phyloP scores from a whole-genome alignment of 2,888 invertebrate species.

The Noctua janthina region DNA sequence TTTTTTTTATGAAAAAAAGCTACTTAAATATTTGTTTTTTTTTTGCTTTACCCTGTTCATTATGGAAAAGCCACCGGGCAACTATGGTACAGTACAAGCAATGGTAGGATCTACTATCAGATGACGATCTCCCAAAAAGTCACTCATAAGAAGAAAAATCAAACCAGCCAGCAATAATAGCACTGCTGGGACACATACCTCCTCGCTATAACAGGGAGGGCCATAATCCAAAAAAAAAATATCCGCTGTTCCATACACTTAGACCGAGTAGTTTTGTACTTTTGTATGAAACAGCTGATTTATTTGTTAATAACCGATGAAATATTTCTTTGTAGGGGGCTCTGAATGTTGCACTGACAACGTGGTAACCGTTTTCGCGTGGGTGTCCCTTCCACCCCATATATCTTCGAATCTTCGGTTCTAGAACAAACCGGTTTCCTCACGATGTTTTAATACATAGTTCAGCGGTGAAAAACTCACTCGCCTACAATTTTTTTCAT shows the following conservation, averaged over 20 bases:
- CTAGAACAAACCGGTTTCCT: neutral
- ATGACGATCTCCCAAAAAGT: neutral
- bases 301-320: too few relatives aligned
- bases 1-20: too few relatives aligned
- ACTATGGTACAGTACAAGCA: neutral
- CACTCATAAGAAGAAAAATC: neutral
- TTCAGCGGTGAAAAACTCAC: neutral
- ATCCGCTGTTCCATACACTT: too few relatives aligned
- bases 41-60: too few relatives aligned
- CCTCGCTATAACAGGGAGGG: neutral
- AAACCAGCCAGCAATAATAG: neutral
- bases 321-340: too few relatives aligned
- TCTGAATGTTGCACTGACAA: too few relatives aligned
- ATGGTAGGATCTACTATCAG: neutral
- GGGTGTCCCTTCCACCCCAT: too few relatives aligned
- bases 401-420: neutral
- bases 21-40: too few relatives aligned
- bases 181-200: neutral
- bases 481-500: neutral
- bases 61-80: neutral
- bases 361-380: too few relatives aligned
- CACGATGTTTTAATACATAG: neutral
- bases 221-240: neutral
- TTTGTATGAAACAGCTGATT: too few relatives aligned
- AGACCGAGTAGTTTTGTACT: too few relatives aligned